Base-by-base conservation (phyloP, 2,113 vertebrate genomes). In the Hippocampus barbouri region DNA sequence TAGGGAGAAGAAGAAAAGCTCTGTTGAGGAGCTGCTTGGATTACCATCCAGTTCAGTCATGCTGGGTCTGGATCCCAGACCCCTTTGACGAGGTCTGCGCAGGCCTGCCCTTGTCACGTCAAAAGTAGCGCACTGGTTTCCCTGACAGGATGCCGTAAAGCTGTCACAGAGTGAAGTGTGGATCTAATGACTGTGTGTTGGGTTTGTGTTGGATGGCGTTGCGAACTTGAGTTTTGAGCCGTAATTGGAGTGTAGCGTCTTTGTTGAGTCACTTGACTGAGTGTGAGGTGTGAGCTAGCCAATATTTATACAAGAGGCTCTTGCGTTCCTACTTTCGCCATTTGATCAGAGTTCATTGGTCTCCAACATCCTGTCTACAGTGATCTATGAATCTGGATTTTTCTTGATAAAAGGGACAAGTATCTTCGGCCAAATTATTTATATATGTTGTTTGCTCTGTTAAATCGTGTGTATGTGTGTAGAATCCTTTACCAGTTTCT, bases 121-220 rank as follows among this genome's bases (percentile, higher is more conserved):
- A 61, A 66, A 23, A 57, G 80, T 47, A 27, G 66, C 30, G 23
- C 68, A 78, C 61, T 72, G 63, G 66, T 73, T 78, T 72, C 71
- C 65, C 78, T 76, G 78, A 82, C 79, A 84, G 82, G 79, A 85
- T 74, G 79, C 79, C 51, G 75, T 84, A 83, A 88, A 87, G 79
- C 83, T 85, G 86, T 85, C 57, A 70, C 45, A 4, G 49, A 66
- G 69, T 72, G 41, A 73, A 81, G 70, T 61, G 68, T 60, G 64
- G 72, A 83, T 81, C 76, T 83, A 69, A 81, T 77, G 85, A 85
- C 78, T 30, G 71, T 0, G 70, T 18, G 25, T 45, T 25, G 41
- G 60, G 66, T 79, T 25, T 82, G 77, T 80, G 78, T 77, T 76
- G 79, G 80, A 56, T 70, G 70, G 76, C 56, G 78, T 71, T 70